These are phyloP conservation scores for Vulpes lagopus DNA, from an alignment of 2,113 vertebrate genomes.

Conservation along the genomic window DNA sequence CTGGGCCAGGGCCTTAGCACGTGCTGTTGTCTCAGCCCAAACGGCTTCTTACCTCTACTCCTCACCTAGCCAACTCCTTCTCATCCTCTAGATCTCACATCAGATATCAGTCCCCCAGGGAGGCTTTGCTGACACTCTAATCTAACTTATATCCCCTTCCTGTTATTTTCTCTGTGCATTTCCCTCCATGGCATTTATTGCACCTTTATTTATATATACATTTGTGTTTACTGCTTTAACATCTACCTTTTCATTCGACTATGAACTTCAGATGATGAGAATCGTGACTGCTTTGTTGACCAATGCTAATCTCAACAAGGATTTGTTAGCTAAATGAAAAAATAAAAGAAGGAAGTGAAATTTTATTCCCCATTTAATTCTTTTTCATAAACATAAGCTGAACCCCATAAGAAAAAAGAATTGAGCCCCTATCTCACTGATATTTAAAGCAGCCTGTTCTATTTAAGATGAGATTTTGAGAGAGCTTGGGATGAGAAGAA, in stretches of 20 bases:
- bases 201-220: not conserved
- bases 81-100: not conserved
- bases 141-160: not conserved
- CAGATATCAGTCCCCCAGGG: not conserved
- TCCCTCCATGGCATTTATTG: not conserved
- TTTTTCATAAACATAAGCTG: constrained; percentile 16
- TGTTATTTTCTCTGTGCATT: not conserved
- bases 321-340: not conserved
- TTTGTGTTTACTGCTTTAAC: not conserved
- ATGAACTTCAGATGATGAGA: not conserved
- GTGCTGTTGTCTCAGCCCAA: not conserved
- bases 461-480: not conserved
- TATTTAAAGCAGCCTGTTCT: not conserved
- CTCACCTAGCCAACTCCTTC: not conserved
- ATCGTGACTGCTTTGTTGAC: not conserved
- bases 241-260: not conserved
- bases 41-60: not conserved
- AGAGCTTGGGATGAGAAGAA: not conserved
- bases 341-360: not conserved
- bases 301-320: not conserved
- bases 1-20: not conserved
- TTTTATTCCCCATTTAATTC: not conserved
- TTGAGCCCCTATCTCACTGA: not conserved
- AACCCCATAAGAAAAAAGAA: not conserved
- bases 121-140: not conserved